Base-by-base conservation (phyloP, 2,888 invertebrate genomes). In the Chaetogeoica ovagalla region DNA sequence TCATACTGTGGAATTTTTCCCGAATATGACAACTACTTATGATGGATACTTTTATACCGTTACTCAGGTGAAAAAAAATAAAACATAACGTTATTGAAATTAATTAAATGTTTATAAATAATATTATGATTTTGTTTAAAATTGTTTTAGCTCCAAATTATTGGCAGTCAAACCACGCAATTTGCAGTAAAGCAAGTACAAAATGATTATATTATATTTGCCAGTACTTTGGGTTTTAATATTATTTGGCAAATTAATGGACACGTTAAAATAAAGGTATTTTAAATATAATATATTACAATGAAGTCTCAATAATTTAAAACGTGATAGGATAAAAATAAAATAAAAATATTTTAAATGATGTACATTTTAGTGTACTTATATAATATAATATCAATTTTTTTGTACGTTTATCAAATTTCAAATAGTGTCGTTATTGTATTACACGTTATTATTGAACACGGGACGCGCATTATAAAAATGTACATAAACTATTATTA, bases 151-250 rank as follows among this genome's bases (percentile, higher is more conserved):
- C 89, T 89, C 82, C 89, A 88, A 85, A 90, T 87, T 87, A 90
- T 90, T 84, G 90, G 89, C 83, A 89, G 87, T 85, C 89, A 89
- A 85, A 89, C 87, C 85, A 88, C 89, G 84, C 89, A 89, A 74
- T 94, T 93, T 85, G 89, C 90, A 0, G 89, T 94, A 4, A 89
- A 90, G 13, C 89, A 89, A 75, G 87, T 93, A 0, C 94, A 94
- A 0, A 89, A 91, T 81, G 90, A 90, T 0, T 86, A 94, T 0
- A 87, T 91, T 1, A 90, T 94, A 82, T 89, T 90, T 30, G 93
- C 93, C 0, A 89, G 90, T 82, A 88, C 88, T 81, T 91, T 92
- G 84, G 91, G 92, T 76, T 94, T 93, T 85, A 92, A 91, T 87
- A 89, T 94, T 1, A 88, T 91, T 2, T 93, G 92, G 87, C 91